phyloP scores from a whole-genome alignment of 1,140 invertebrate genomes.

The Micrasema minimum region DNA sequence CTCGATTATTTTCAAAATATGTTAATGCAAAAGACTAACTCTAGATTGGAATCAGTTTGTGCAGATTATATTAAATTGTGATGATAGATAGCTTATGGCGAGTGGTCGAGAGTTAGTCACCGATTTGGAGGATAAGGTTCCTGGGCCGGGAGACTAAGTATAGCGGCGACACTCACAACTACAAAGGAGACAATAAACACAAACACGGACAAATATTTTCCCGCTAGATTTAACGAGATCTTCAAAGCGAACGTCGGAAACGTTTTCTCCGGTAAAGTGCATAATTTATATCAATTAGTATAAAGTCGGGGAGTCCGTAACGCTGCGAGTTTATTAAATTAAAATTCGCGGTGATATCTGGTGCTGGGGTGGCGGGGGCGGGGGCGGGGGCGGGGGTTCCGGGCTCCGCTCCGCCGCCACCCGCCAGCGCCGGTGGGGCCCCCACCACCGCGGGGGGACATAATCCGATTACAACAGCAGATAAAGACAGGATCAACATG shows the following conservation, averaged over 20 bases:
- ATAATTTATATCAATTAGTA: slow-evolving; percentile 33
- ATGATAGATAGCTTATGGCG: too few species aligned
- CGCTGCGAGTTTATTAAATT: slow-evolving; percentile 30
- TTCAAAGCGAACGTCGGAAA: not conserved
- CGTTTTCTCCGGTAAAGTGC: slow-evolving; percentile 15
- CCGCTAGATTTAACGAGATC: not conserved
- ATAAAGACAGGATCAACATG: slow-evolving; percentile 24
- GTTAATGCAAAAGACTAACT: too few species aligned
- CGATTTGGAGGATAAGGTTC: too few species aligned
- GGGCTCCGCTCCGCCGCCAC: not conserved
- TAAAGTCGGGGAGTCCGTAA: slow-evolving; percentile 20
- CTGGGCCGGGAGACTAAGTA: too few species aligned
- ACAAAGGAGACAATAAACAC: not conserved
- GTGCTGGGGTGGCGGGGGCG: not conserved
- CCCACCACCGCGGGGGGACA: slow-evolving; percentile 8
- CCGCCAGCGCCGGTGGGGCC: not conserved
- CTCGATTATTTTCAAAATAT: too few species aligned
- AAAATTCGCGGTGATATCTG: slow-evolving; percentile 33
- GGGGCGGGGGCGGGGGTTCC: not conserved
- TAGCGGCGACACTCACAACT: too few species aligned
- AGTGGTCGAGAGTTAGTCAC: too few species aligned
- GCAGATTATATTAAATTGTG: too few species aligned
- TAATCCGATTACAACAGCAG: slow-evolving; percentile 25
- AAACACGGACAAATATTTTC: slow-evolving; percentile 4
- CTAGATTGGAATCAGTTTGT: too few species aligned